Base-by-base conservation (phyloP, 2,888 invertebrate genomes). In the Sicus ferrugineus region DNA sequence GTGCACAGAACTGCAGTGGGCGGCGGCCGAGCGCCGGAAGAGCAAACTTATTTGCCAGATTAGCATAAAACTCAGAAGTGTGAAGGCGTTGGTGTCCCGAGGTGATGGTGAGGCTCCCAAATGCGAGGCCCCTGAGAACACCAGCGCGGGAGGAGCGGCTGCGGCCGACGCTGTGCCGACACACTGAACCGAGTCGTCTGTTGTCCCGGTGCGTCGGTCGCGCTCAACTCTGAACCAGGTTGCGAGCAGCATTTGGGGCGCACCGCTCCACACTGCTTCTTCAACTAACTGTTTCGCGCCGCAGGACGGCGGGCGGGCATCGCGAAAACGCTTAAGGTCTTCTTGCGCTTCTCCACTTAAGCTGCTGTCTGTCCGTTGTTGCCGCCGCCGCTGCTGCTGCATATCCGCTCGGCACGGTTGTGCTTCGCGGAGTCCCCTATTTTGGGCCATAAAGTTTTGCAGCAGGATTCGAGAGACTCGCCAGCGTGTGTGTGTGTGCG, bases 301-400 rank as follows among this genome's bases (percentile, higher is more conserved):
- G 52, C 11, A 58, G 30, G 9, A 7, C 4, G 7, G 42, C 11
- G 21, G 31, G 42, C n/a, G 16, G 4, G 46, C 21, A 30, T 16
- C 19, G 19, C n/a, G 31, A n/a, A 21, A 26, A 56, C 6, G 38
- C 30, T 66, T 56, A 54, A 64, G 26, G 56, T 23, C 54, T 28
- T 42, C 42, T 28, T 42, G 56, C 28, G 16, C 66, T 42, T 56
- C 54, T 38, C 30, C 48, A 21, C 54, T 66, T 42, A 66, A 56
- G 46, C 56, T 42, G 65, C 54, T 66, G 54, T 66, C 66, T 66
- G 56, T 56, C 42, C 56, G 58, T 7, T 31, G 11, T 14, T 50
- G 48, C 21, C 23, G 19, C 38, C 28, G 46, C n/a, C 28, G 56
- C 19, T 56, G 56, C 23, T 59, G 59, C 59, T 59, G 7, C 19